Percentiles rank a stretch among this genome's conserved stretches.
Conservation (phyloP, 2,113 vertebrate species). For the Sula dactylatra region DNA sequence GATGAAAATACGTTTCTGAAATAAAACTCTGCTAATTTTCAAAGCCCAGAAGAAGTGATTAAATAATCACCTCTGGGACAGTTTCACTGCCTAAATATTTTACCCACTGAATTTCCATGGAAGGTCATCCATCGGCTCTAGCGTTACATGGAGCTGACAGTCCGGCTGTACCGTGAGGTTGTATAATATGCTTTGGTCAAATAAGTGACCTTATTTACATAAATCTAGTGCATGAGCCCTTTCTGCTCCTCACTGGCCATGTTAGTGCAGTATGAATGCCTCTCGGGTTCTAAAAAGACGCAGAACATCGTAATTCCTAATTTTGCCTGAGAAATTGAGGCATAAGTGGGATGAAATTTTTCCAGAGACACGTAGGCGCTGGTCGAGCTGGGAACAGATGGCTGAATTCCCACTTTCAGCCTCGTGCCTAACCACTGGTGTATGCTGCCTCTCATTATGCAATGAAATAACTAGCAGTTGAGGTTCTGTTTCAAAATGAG, state of each 20-base stretch:
- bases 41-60: neutral
- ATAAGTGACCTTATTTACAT: neutral
- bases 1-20: neutral
- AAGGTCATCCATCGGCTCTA: rapidly evolving
- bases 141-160: neutral
- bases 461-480: neutral
- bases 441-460: neutral
- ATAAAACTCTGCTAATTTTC: neutral
- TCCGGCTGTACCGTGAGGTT: neutral
- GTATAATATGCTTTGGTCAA: neutral
- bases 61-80: neutral
- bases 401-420: neutral
- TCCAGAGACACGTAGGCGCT: neutral
- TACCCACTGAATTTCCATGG: neutral
- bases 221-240: neutral
- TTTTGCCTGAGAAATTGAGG: neutral
- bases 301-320: neutral
- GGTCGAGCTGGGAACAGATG: neutral
- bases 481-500: neutral
- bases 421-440: neutral
- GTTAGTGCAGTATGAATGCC: neutral
- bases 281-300: neutral
- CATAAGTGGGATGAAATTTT: neutral
- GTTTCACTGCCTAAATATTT: neutral
- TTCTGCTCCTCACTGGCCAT: neutral